Base-by-base conservation (phyloP, 2,113 vertebrate genomes). In the Globicephala melas region DNA sequence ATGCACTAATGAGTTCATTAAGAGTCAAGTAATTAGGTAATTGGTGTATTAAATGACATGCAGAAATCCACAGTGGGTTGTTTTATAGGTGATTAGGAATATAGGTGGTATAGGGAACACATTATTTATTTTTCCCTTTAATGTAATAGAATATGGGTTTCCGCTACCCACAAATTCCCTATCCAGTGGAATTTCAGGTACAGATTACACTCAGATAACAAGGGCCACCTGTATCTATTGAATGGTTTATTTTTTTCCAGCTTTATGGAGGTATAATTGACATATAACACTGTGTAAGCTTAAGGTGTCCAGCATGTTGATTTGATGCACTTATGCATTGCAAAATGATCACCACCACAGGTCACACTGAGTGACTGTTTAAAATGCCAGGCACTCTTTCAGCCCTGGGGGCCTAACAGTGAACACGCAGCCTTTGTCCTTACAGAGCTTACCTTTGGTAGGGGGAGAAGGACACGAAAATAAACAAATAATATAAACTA, bases 11-110 rank as follows among this genome's bases (percentile, higher is more conserved):
- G 91, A 96, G 58, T 96, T 96, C 91, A 96, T 95, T 96, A 97
- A 92, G 93, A 80, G 41, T 80, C 65, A 94, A 74, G 97, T 96
- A 94, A 97, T 96, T 96, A 96, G 93, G 84, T 88, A 96, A 95
- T 94, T 97, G 63, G 79, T 83, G 18, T 80, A 93, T 97, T 96
- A 94, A 97, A 90, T 90, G 53, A 44, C 50, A 31, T 92, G 87
- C 73, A 97, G 81, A 93, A 93, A 89, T 85, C 71, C 91, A 91
- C 94, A 85, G 81, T 85, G 89, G 65, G 31, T 81, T 94, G 25
- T 85, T 77, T 94, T 80, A 77, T 70, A 93, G 65, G 65, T 81
- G 63, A 94, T 90, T 95, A 93, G 62, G 53, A 92, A 83, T 76
- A 65, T 47, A 88, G 84, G 60, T 93, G 67, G 81, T 88, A 65